Evolutionary conservation across 2,113 vertebrate species (phyloP), one percentile per base, ranked within the genome.

Genomic region (Marmota flaviventris): DNA sequence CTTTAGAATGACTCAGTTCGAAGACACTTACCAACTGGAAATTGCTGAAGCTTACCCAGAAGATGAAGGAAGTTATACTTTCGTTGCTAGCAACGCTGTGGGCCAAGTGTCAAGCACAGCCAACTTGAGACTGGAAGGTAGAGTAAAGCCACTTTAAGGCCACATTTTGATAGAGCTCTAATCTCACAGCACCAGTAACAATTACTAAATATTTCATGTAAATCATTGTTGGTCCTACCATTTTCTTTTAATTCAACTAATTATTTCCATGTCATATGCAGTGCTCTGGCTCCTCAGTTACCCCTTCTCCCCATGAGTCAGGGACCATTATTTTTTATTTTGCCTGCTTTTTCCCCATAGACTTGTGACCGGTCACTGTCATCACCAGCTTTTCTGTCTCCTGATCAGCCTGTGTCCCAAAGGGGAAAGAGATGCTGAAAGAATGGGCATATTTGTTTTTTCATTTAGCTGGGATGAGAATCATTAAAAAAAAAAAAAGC

Each of bases 1-100:
- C 98, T 99, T 99, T 95, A 99, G 99, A 98, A 99, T 99, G 99
- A 99, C 99, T 96, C 99, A 99, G 67, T 99, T 99, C 98, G 99
- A 99, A 97, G 99, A 99, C 97, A 99, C 98, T 97, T 99, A 99
- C 95, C 99, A 99, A 93, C 98, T 99, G 96, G 99, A 99, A 98
- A 99, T 99, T 96, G 99, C 99, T 95, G 99, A 99, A 97, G 99
- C 99, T 89, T 99, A 99, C 95, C 98, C 99, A 12, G 99, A 99
- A 95, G 99, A 99, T 90, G 99, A 99, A 98, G 99, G 99, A 72
- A 97, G 98, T 93, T 99, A 99, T 76, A 99, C 98, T 77, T 99
- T 99, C 95, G 98, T 99, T 75, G 99, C 99, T 82, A 99, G 98
- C n/a, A 99, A 99, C 98, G 97, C 97, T 45, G 98, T 99, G 7